phyloP scores from a whole-genome alignment of 2,888 invertebrate genomes.

The Folsomia candida region DNA sequence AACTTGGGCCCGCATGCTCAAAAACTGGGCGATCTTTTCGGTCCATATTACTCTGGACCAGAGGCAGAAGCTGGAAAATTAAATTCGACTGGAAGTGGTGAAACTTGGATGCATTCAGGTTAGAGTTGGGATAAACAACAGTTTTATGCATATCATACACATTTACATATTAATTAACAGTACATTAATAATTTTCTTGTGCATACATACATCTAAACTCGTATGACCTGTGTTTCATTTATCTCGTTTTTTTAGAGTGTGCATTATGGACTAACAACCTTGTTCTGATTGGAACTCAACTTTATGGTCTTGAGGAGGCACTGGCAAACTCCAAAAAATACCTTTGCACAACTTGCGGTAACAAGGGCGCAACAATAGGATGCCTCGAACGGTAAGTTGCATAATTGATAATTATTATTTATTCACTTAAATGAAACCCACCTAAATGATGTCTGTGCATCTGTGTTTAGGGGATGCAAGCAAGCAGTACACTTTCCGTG shows the following conservation, averaged over 20 bases:
- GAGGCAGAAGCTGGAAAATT: conserved; percentile 22
- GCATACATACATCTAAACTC: background rate
- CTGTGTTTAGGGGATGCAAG: conserved; percentile 38
- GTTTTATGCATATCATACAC: background rate
- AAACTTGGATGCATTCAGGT: conserved; percentile 50
- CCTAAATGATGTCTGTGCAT: too few species aligned
- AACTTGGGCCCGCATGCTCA: conserved; percentile 40
- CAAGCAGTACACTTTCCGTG: conserved; percentile 48
- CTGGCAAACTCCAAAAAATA: conserved; percentile 35
- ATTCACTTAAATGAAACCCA: too few species aligned
- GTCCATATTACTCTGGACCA: conserved; percentile 44
- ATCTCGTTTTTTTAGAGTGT: conserved; percentile 38
- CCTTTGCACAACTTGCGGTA: conserved; percentile 39
- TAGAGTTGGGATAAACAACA: background rate
- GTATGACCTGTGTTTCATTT: background rate
- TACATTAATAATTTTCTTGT: conserved; percentile 1
- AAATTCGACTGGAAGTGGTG: conserved; percentile 26
- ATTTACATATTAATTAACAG: too few species aligned
- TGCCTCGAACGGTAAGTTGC: conserved; percentile 29
- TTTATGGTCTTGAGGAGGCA: conserved; percentile 42
- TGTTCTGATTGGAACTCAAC: conserved; percentile 38
- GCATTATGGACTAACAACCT: conserved; percentile 47
- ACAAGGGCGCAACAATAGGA: conserved; percentile 46
- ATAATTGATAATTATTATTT: too few species aligned
- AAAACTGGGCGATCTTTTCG: conserved; percentile 48